Evolutionary conservation across 2,888 invertebrate species (phyloP).

Genomic region (Julus scanicus): DNA sequence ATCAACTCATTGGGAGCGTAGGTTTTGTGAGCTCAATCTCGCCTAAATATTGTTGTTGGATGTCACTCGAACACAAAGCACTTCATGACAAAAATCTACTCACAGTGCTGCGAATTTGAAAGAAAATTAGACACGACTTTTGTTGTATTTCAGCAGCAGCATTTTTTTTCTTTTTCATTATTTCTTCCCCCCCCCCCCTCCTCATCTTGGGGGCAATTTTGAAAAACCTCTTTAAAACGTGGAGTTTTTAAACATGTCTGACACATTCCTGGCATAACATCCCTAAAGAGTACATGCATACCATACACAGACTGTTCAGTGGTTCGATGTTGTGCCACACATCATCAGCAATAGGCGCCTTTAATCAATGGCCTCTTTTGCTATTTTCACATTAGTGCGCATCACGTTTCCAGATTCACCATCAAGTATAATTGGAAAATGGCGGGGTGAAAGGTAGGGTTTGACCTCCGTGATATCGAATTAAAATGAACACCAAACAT

Average conservation of each 20-base stretch:
- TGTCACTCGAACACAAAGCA: constrained; percentile 1
- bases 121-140: background rate
- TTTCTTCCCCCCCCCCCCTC: background rate
- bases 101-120: background rate
- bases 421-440: constrained; percentile 20
- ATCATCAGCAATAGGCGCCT: background rate
- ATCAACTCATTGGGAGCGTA: background rate
- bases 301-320: background rate
- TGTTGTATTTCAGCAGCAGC: background rate
- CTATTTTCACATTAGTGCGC: constrained; percentile 1
- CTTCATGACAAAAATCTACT: constrained; percentile 17
- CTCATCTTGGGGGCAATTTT: background rate
- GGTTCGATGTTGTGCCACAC: background rate
- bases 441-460: constrained; percentile 25
- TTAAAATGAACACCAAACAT: constrained; percentile 12
- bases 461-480: constrained; percentile 13
- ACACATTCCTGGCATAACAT: constrained; percentile 25
- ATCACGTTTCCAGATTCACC: constrained; percentile 23
- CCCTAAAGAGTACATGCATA: background rate
- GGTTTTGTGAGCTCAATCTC: background rate
- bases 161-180: background rate
- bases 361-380: background rate
- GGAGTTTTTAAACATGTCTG: background rate
- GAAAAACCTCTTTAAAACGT: background rate
- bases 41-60: background rate